A percentile compares a stretch with the other conserved stretches of the same genome.
phyloP scores from a whole-genome alignment of 1,140 invertebrate genomes.

The Hylyphantes graminicola region DNA sequence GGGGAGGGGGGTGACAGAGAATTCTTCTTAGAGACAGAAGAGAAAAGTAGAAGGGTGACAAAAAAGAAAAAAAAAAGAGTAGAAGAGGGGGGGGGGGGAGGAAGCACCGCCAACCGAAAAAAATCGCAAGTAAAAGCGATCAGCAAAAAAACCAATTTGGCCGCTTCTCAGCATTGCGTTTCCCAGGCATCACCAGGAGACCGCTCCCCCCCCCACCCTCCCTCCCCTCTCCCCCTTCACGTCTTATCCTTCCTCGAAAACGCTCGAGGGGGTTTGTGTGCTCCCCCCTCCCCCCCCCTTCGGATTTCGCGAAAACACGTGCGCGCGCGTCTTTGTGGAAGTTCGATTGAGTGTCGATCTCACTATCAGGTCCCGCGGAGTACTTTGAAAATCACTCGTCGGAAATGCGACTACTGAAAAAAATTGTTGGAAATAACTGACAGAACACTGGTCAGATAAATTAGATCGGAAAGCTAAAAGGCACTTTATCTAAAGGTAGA shows the following conservation, averaged over 20 bases:
- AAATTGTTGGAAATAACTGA: too few relatives aligned
- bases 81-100: constrained; percentile 8
- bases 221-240: constrained; percentile 7
- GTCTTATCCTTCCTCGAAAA: constrained; percentile 35
- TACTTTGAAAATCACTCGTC: too few relatives aligned
- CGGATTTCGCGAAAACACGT: constrained; percentile 55
- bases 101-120: constrained; percentile 25
- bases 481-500: too few relatives aligned
- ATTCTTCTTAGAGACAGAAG: too few relatives aligned
- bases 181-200: constrained; percentile 56
- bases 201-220: constrained; percentile 31
- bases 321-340: constrained; percentile 56
- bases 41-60: constrained; percentile 28
- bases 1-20: constrained; percentile 13
- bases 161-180: constrained; percentile 58
- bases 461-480: too few relatives aligned
- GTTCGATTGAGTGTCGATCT: constrained; percentile 17
- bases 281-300: constrained; percentile 19
- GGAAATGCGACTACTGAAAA: too few relatives aligned
- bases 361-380: too few relatives aligned
- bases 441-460: too few relatives aligned
- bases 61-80: constrained; percentile 32
- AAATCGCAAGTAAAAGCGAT: constrained; percentile 42
- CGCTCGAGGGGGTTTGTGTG: constrained; percentile 15
- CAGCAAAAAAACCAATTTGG: constrained; percentile 60